Conservation (phyloP, 2,113 vertebrate genomes). For the Setophaga petechia region DNA sequence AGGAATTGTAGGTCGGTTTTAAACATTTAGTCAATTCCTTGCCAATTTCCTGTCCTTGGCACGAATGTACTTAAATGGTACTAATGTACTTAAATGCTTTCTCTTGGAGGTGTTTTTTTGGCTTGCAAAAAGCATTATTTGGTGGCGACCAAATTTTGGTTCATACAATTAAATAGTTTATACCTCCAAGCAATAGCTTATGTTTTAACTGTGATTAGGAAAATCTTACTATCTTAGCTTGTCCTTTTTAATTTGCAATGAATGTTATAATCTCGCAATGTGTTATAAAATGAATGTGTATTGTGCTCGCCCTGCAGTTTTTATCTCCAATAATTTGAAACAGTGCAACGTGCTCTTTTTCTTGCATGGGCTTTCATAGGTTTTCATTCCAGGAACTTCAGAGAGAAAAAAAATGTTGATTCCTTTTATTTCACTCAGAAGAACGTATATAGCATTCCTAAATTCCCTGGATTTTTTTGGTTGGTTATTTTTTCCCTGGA, state of each 20-base stretch:
- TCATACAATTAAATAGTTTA: not conserved
- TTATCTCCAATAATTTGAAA: not conserved
- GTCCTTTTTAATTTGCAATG: not conserved
- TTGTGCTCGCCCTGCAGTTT: not conserved
- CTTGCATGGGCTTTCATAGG: not conserved
- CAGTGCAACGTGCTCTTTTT: not conserved
- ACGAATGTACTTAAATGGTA: not conserved
- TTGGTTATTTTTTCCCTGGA: not conserved
- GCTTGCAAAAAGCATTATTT: not conserved
- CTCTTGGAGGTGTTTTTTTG: not conserved
- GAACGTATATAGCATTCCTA: not conserved
- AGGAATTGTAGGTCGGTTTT: not conserved
- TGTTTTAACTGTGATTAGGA: not conserved
- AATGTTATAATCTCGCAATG: accelerated
- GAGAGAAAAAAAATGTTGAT: not conserved
- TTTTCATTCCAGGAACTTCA: not conserved
- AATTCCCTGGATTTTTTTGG: not conserved
- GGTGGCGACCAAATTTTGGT: not conserved
- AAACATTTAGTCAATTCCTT: not conserved
- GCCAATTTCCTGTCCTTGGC: accelerated
- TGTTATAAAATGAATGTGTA: not conserved
- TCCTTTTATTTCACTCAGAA: not conserved
- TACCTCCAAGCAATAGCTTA: not conserved
- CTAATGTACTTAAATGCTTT: not conserved
- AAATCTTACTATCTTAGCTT: not conserved